Evolutionary conservation across 1,140 invertebrate species (phyloP).

Genomic region (Leptinotarsa undecemlineata): DNA sequence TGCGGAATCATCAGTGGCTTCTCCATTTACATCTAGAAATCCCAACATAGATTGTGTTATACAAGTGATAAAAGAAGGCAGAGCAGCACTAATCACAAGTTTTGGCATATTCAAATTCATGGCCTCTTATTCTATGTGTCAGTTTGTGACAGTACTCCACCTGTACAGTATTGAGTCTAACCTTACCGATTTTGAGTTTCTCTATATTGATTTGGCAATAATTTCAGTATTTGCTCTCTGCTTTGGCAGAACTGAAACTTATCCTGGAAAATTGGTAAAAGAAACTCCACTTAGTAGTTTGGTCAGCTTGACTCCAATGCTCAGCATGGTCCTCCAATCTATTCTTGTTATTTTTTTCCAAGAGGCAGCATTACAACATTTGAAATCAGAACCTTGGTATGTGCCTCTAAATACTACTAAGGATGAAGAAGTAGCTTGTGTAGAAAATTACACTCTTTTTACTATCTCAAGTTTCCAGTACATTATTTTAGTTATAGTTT

Average conservation of each 20-base stretch:
- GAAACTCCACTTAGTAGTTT: slow-evolving; percentile 72
- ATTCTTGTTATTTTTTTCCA: slow-evolving; percentile 72
- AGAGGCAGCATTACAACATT: slow-evolving; percentile 64
- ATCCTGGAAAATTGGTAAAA: slow-evolving; percentile 67
- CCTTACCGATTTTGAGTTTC: slow-evolving; percentile 80
- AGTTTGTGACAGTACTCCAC: slow-evolving; percentile 90
- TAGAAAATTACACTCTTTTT: slow-evolving; percentile 87
- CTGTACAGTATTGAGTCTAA: slow-evolving; percentile 84
- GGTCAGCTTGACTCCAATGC: slow-evolving; percentile 67
- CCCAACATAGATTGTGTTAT: slow-evolving; percentile 91
- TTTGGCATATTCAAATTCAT: slow-evolving; percentile 97
- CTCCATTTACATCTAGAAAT: slow-evolving; percentile 91
- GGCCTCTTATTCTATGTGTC: slow-evolving; percentile 75
- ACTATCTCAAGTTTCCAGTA: slow-evolving; percentile 92
- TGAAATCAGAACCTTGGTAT: slow-evolving; percentile 77
- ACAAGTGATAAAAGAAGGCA: slow-evolving; percentile 87
- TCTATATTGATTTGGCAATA: slow-evolving; percentile 82
- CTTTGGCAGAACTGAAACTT: slow-evolving; percentile 80
- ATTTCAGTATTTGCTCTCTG: slow-evolving; percentile 83
- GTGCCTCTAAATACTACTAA: slow-evolving; percentile 60
- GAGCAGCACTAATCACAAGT: slow-evolving; percentile 92
- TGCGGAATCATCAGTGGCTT: slow-evolving; percentile 93
- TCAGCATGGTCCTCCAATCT: slow-evolving; percentile 74
- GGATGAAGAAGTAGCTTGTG: slow-evolving; percentile 61
- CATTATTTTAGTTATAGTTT: slow-evolving; percentile 86